Evolutionary conservation across 2,113 vertebrate genomes (phyloP), one percentile per base, ranked within the genome.

Genomic region (Thryonomys swinderianus): DNA sequence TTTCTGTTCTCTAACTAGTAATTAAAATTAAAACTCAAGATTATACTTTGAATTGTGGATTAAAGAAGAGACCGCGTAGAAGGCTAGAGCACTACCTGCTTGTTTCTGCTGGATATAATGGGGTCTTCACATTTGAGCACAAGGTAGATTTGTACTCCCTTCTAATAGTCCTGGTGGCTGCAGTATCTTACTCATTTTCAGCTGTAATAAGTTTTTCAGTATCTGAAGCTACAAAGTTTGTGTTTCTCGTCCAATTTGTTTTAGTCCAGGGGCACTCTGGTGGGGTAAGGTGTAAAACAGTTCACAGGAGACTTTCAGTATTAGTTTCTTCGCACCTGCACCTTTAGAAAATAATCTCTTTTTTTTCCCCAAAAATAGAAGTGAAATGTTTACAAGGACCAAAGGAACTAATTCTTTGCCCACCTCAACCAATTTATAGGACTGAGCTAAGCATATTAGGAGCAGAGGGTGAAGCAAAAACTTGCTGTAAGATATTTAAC

Each of bases 401-500:
- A 81, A 87, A 93, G 91, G 93, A 98, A 85, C 91, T 95, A 73
- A 90, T 86, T 37, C 13, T 96, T 81, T 55, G 7, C 8, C 73
- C 34, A 66, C 89, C 51, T 93, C 90, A 91, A 94, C 95, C 93
- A 96, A 95, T 97, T 97, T 96, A 64, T 76, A 93, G 81, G 85
- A 69, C 88, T 66, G 66, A 93, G 27, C 87, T 86, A 89, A 94
- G 85, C 69, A 61, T 53, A 90, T 57, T 79, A 48, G 73, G 94
- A 94, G 88, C 87, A 92, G 86, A 84, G 71, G 81, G 66, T 93
- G 90, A 85, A 90, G 62, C 71, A 96, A 90, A 95, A 96, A 80
- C 76, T 93, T 82, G 42, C 84, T 96, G 85, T 85, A 69, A 91
- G 93, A 96, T 81, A 96, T 94, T 95, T 97, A 96, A 97, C 84